phyloP scores from a whole-genome alignment of 2,797 vertebrate species.

The Mallotus villosus region DNA sequence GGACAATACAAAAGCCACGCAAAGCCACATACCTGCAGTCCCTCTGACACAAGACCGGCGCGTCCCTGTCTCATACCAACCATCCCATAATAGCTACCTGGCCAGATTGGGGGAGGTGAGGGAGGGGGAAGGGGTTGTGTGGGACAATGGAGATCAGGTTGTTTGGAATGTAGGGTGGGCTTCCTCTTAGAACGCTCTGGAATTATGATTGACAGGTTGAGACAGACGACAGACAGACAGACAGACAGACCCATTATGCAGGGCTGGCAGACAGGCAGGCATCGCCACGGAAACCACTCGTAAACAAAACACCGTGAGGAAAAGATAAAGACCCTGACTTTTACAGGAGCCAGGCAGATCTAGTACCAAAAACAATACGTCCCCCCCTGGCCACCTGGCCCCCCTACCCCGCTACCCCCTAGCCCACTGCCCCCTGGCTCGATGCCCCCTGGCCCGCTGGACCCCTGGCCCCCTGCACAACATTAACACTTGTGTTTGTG shows the following conservation, averaged over 20 bases:
- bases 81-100: slow-evolving; percentile 21
- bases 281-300: neutral
- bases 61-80: slow-evolving; percentile 46
- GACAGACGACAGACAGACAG: slow-evolving; percentile 49
- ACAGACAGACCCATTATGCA: slow-evolving; percentile 42
- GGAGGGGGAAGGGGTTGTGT: slow-evolving; percentile 25
- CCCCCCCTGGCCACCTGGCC: no score
- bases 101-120: neutral
- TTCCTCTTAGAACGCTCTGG: slow-evolving; percentile 39
- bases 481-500: slow-evolving; percentile 20
- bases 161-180: slow-evolving; percentile 29
- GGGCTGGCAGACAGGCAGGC: neutral
- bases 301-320: slow-evolving; percentile 4
- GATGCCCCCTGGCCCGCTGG: no score
- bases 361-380: neutral
- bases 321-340: neutral
- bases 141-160: slow-evolving; percentile 26
- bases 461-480: neutral
- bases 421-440: neutral
- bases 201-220: slow-evolving; percentile 62
- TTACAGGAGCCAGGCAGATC: slow-evolving; percentile 1
- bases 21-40: slow-evolving; percentile 64
- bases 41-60: slow-evolving; percentile 54
- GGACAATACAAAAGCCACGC: slow-evolving; percentile 65
- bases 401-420: neutral